Percentiles rank a stretch among this genome's conserved stretches.
phyloP scores from a whole-genome alignment of 2,888 invertebrate genomes.

The Graphium colonna region DNA sequence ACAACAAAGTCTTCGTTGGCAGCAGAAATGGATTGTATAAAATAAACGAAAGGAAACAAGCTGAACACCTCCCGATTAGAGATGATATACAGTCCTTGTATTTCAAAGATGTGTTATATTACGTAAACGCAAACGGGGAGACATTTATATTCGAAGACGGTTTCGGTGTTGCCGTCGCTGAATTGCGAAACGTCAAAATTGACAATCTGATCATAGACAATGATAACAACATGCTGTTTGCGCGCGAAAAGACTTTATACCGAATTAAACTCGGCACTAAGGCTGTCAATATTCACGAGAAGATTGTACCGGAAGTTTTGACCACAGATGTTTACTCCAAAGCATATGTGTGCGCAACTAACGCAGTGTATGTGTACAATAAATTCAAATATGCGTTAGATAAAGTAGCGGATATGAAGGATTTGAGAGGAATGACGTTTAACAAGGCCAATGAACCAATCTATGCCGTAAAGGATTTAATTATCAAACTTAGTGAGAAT shows the following conservation, averaged over 20 bases:
- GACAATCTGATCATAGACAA: constrained; percentile 59
- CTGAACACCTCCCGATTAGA: constrained; percentile 51
- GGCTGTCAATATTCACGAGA: constrained; percentile 53
- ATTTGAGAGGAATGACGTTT: constrained; percentile 55
- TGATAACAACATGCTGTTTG: constrained; percentile 58
- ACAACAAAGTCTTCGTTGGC: constrained; percentile 57
- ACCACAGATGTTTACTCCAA: constrained; percentile 48
- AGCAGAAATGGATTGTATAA: constrained; percentile 57
- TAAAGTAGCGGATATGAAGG: constrained; percentile 47
- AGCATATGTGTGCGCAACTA: constrained; percentile 47
- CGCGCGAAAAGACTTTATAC: constrained; percentile 45
- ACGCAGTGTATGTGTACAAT: constrained; percentile 59
- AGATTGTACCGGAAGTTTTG: constrained; percentile 42
- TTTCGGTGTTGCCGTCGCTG: constrained; percentile 40
- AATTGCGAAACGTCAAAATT: constrained; percentile 42
- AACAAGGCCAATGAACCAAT: constrained; percentile 52
- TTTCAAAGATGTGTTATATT: constrained; percentile 56
- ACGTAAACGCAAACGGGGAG: constrained; percentile 46
- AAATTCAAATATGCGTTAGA: constrained; percentile 64
- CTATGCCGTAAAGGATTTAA: constrained; percentile 53
- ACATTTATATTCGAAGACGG: constrained; percentile 57
- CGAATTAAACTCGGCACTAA: constrained; percentile 56
- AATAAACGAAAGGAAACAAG: constrained; percentile 48
- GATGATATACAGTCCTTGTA: constrained; percentile 54
- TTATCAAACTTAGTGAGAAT: constrained; percentile 49